A percentile compares a stretch with the other conserved stretches of the same genome.
Conservation (phyloP, 2,113 vertebrate species). For the Indri indri region DNA sequence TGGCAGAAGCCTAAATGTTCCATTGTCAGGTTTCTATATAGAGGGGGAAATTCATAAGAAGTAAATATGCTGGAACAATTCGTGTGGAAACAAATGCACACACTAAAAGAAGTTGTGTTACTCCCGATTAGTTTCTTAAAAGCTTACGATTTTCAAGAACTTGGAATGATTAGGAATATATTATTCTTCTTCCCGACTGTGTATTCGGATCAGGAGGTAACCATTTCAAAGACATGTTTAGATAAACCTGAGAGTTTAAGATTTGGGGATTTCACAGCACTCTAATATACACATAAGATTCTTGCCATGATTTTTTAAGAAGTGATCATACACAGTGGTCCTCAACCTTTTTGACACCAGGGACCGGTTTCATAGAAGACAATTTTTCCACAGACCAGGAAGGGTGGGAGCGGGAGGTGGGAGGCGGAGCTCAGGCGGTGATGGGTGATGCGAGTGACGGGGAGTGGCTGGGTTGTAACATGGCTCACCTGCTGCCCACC, state of each 20-base stretch:
- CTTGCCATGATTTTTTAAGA: not conserved
- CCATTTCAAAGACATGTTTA: not conserved
- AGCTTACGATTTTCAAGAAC: not conserved
- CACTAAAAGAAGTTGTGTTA: constrained; percentile 18
- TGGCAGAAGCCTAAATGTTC: constrained; percentile 2
- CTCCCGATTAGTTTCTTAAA: not conserved
- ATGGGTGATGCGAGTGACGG: too few species aligned
- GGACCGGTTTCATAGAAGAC: too few species aligned
- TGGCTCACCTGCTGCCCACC: too few species aligned
- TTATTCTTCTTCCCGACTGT: not conserved
- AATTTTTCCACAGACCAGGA: too few species aligned
- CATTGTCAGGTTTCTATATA: not conserved
- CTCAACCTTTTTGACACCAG: too few species aligned
- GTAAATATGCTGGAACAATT: constrained; percentile 55
- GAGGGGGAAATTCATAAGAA: constrained; percentile 40
- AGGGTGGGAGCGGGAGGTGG: too few species aligned
- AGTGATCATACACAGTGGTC: not conserved
- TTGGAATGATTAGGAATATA: fast-evolving
- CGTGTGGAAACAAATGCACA: not conserved
- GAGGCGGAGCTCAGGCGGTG: too few species aligned
- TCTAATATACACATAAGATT: not conserved
- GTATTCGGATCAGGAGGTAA: not conserved
- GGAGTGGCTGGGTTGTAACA: too few species aligned
- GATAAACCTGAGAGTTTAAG: not conserved
- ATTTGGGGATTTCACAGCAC: not conserved